phyloP scores from a whole-genome alignment of 2,113 vertebrate species.

The Aphelocoma coerulescens region DNA sequence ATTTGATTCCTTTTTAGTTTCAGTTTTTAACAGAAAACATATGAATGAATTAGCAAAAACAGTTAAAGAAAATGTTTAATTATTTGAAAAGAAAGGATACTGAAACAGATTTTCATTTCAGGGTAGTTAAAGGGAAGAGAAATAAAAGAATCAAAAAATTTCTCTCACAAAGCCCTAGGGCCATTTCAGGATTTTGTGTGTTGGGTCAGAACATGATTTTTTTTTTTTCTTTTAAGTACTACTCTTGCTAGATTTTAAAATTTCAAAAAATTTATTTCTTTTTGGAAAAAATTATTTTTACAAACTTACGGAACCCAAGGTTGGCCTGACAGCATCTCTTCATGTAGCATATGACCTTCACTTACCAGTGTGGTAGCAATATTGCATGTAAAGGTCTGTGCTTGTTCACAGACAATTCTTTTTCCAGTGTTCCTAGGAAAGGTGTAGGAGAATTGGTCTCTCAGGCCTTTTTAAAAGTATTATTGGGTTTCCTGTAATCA shows the following conservation, averaged over 20 bases:
- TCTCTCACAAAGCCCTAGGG: not conserved
- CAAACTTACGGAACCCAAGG: not conserved
- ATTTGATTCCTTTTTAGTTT: not conserved
- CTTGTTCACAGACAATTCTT: not conserved
- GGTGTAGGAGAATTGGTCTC: not conserved
- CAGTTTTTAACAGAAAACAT: not conserved
- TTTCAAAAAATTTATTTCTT: not conserved
- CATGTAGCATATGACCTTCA: accelerated
- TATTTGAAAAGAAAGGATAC: not conserved
- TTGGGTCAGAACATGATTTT: not conserved
- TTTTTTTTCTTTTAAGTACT: not conserved
- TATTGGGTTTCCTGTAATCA: not conserved
- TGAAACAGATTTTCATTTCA: not conserved
- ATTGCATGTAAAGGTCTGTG: not conserved
- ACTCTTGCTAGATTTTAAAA: not conserved
- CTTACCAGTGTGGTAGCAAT: not conserved
- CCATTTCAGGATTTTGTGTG: not conserved
- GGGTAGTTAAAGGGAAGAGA: not conserved
- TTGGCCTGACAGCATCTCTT: not conserved
- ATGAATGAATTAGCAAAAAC: not conserved
- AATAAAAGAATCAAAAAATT: not conserved
- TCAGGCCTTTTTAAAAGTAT: not conserved
- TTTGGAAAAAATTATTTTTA: not conserved
- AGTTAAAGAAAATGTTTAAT: not conserved
- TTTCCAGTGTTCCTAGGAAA: not conserved